Evolutionary conservation across 2,888 invertebrate genomes (phyloP).

Genomic region (Cyclophora punctaria): DNA sequence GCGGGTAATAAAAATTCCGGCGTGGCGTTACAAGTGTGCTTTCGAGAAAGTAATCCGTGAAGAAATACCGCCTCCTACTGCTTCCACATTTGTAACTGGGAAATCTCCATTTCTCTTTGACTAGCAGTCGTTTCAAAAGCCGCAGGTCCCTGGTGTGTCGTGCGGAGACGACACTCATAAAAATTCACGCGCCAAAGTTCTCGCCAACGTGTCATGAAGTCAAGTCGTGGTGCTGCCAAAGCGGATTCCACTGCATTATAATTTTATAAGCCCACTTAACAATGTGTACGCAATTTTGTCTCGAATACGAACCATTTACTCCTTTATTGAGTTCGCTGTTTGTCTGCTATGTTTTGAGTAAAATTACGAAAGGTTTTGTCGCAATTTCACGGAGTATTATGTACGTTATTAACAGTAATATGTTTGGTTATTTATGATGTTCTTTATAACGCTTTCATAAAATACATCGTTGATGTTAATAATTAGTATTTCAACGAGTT

Average conservation of each 20-base stretch:
- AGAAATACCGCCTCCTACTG: conserved; percentile 65
- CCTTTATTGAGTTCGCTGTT: conserved; percentile 12
- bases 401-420: too few species aligned
- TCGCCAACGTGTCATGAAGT: conserved; percentile 40
- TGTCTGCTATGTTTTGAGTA: neutral
- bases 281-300: conserved; percentile 20
- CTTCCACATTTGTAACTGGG: conserved; percentile 69
- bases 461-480: too few species aligned
- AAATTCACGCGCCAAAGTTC: conserved; percentile 62
- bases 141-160: conserved; percentile 64
- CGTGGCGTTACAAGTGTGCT: conserved; percentile 55
- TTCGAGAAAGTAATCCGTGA: conserved; percentile 66
- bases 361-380: too few species aligned
- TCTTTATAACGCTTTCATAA: too few species aligned
- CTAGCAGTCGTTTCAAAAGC: conserved; percentile 65
- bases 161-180: conserved; percentile 64
- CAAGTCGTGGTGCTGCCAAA: conserved; percentile 29
- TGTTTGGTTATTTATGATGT: too few species aligned
- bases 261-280: conserved; percentile 37
- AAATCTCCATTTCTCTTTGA: conserved; percentile 74
- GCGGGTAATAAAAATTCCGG: conserved; percentile 64
- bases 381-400: too few species aligned
- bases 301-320: conserved; percentile 21
- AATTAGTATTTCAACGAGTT: too few species aligned
- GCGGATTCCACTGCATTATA: conserved; percentile 43